Percentiles rank a stretch among this genome's conserved stretches.
Conservation (phyloP, 2,888 invertebrate species). For the Cyclophora punctaria region DNA sequence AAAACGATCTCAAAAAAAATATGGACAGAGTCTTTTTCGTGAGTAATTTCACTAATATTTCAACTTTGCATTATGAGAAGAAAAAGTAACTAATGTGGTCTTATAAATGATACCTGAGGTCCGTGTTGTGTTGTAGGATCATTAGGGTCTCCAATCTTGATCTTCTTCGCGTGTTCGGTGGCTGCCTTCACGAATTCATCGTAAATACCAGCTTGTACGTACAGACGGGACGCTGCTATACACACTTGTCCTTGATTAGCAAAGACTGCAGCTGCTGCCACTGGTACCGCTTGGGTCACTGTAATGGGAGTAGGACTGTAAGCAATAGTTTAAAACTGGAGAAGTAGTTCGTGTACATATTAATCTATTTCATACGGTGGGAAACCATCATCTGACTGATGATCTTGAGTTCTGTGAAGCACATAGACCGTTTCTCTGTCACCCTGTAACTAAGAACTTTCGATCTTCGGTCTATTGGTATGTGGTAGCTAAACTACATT, state of each 20-base stretch:
- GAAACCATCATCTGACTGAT: no score
- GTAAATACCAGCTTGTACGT: slow-evolving; percentile 79
- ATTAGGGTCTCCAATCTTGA: slow-evolving; percentile 77
- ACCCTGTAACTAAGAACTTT: no score
- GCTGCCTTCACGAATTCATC: slow-evolving; percentile 86
- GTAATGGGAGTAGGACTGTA: neutral
- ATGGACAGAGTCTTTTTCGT: no score
- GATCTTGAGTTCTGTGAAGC: no score
- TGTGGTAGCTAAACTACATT: no score
- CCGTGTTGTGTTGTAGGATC: slow-evolving; percentile 35
- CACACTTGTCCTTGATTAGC: slow-evolving; percentile 45
- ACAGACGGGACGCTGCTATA: slow-evolving; percentile 47
- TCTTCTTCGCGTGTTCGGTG: slow-evolving; percentile 76
- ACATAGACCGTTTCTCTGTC: no score
- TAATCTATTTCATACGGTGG: no score
- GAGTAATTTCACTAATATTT: no score
- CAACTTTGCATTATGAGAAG: no score
- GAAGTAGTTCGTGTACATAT: no score
- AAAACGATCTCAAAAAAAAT: neutral
- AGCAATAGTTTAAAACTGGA: neutral
- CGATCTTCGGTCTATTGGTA: no score
- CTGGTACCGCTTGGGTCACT: slow-evolving; percentile 40
- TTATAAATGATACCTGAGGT: slow-evolving; percentile 24
- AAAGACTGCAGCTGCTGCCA: slow-evolving; percentile 39
- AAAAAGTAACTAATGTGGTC: no score